Evolutionary conservation across 2,888 invertebrate genomes (phyloP).

Genomic region (Rhogogaster chlorosoma): DNA sequence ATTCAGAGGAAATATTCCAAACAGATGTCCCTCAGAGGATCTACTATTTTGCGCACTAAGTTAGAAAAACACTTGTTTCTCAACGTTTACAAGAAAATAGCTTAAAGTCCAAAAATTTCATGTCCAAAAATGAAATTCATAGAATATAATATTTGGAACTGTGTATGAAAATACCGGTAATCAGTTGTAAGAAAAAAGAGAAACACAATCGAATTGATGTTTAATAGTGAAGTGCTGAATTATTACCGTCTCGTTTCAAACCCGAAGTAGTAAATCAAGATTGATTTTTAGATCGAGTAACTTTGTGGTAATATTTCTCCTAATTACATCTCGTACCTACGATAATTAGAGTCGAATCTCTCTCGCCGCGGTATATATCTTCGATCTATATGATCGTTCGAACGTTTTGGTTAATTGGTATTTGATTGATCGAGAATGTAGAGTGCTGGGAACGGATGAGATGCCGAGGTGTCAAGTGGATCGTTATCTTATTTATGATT

Average conservation of each 20-base stretch:
- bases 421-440: slow-evolving; percentile 45
- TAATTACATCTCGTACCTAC: slow-evolving; percentile 15
- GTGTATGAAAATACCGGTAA: too few relatives aligned
- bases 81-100: too few relatives aligned
- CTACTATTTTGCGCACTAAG: too few relatives aligned
- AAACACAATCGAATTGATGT: too few relatives aligned
- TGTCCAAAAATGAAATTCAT: too few relatives aligned
- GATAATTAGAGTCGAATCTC: slow-evolving; percentile 12
- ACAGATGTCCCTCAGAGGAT: too few relatives aligned
- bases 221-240: neutral
- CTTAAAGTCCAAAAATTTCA: too few relatives aligned
- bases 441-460: slow-evolving; percentile 31
- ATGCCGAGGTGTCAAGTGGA: slow-evolving; percentile 46
- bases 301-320: slow-evolving; percentile 27
- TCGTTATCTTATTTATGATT: slow-evolving; percentile 43
- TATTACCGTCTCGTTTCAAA: neutral
- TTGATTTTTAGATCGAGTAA: slow-evolving; percentile 4
- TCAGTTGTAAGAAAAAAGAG: too few relatives aligned
- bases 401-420: slow-evolving; percentile 39
- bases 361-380: slow-evolving; percentile 11
- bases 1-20: too few relatives aligned
- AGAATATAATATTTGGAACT: too few relatives aligned
- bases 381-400: slow-evolving; percentile 24
- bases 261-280: neutral
- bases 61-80: too few relatives aligned